Evolutionary conservation across 2,113 vertebrate species (phyloP).

Genomic region (Muscicapa adusta): DNA sequence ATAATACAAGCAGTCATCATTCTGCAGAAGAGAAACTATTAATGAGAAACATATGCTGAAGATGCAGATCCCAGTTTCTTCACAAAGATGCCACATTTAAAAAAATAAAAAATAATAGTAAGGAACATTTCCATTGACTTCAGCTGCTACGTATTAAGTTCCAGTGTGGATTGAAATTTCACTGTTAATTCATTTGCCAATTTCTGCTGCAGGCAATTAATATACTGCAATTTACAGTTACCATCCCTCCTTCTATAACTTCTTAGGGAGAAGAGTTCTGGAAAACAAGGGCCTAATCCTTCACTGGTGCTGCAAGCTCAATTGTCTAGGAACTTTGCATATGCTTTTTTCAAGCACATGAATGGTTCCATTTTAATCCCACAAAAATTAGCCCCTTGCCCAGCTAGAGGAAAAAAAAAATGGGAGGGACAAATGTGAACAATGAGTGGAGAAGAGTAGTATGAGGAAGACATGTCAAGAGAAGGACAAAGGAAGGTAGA

Average conservation of each 20-base stretch:
- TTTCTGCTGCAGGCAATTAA: not conserved
- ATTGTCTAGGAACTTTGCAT: not conserved
- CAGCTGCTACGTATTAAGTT: not conserved
- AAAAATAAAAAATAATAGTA: not conserved
- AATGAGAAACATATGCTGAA: not conserved
- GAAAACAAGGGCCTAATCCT: not conserved
- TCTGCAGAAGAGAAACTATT: not conserved
- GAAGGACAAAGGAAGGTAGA: not conserved
- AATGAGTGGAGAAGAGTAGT: not conserved
- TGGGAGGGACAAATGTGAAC: not conserved
- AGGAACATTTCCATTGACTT: not conserved
- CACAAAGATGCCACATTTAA: not conserved
- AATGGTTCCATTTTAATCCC: not conserved
- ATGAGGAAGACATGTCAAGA: not conserved
- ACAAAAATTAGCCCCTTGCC: not conserved
- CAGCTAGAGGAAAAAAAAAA: not conserved
- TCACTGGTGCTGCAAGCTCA: not conserved
- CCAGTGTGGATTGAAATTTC: not conserved
- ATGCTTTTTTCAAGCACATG: not conserved
- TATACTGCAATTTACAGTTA: not conserved
- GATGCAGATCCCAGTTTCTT: not conserved
- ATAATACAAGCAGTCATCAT: not conserved
- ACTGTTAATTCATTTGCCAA: constrained; percentile 13
- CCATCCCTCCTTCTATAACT: not conserved
- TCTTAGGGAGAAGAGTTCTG: not conserved